Percentiles rank a stretch among this genome's conserved stretches.
Conservation (phyloP, 2,797 vertebrate genomes). For the Hypotaenidia philippensis region DNA sequence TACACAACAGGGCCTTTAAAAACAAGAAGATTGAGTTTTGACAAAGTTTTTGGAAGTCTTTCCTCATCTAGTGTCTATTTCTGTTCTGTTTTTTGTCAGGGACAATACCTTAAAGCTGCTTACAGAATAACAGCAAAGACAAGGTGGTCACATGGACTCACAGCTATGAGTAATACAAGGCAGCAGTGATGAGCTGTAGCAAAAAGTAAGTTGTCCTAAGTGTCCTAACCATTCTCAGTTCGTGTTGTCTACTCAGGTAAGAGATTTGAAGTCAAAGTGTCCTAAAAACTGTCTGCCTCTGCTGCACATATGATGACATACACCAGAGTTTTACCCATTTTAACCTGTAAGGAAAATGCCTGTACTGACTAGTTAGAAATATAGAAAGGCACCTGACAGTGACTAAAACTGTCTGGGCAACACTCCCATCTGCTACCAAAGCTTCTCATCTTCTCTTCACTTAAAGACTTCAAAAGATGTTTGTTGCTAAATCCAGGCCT, state of each 20-base stretch:
- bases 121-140: neutral
- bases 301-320: neutral
- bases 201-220: neutral
- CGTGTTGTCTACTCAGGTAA: neutral
- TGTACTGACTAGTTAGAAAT: neutral
- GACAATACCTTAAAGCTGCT: neutral
- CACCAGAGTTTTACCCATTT: neutral
- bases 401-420: neutral
- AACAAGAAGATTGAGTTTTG: neutral
- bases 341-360: neutral
- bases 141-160: neutral
- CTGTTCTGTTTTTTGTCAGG: neutral
- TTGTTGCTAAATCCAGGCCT: neutral
- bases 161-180: neutral
- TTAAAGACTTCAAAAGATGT: neutral
- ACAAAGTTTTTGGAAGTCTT: neutral
- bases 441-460: neutral
- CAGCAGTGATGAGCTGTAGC: neutral
- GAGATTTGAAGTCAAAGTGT: neutral
- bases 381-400: neutral
- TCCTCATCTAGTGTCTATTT: neutral
- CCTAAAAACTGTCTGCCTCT: neutral
- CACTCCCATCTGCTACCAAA: neutral
- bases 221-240: neutral
- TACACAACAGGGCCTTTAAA: neutral